Base-by-base conservation (phyloP, 1,140 invertebrate genomes). In the Drosophila parabipectinata region DNA sequence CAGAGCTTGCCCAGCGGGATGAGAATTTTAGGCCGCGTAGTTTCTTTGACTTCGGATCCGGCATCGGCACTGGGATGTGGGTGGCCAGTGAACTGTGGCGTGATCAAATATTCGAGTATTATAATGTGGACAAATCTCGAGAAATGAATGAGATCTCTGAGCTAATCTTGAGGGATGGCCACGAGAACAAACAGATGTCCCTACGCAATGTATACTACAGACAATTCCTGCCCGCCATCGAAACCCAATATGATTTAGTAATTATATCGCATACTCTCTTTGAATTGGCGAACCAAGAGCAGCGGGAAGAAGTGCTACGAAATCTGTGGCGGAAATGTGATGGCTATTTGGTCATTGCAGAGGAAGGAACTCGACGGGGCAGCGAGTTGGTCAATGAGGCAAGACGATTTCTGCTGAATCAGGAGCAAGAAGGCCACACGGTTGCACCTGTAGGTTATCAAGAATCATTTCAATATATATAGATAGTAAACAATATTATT, bases 21-120 rank as follows among this genome's bases (percentile, higher is more conserved):
- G 92, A 93, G 47, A 71, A 94, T n/a, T 98, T 97, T 91, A 92
- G 93, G 47, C 97, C 97, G 0, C 92, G 93, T 63, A 95, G 95
- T 58, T 93, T 97, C 57, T 96, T 98, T 90, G 97, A 98, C 92
- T 98, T 98, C 93, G 98, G 98, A 5, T 98, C 97, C 48, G 98
- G 97, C 12, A 92, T 97, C 47, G 97, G 97, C 2, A 96, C 96
- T 28, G 95, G 94, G 0, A 94, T 95, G 37, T 98, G 97, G 97
- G 97, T 96, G 21, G 94, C 95, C 4, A 95, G 95, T 71, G 88
- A 93, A 8, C 93, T 94, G 21, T 98, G 97, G 97, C 89, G 92
- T 5, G 92, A 94, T 12, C 92, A 94, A 39, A 93, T 98, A 12
- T 94, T 94, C 78, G 97, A 98, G 93, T 96, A 96, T 90, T 95